Evolutionary conservation across 2,797 vertebrate genomes (phyloP), one percentile per base, ranked within the genome.

Genomic region (Rachycentron canadum): DNA sequence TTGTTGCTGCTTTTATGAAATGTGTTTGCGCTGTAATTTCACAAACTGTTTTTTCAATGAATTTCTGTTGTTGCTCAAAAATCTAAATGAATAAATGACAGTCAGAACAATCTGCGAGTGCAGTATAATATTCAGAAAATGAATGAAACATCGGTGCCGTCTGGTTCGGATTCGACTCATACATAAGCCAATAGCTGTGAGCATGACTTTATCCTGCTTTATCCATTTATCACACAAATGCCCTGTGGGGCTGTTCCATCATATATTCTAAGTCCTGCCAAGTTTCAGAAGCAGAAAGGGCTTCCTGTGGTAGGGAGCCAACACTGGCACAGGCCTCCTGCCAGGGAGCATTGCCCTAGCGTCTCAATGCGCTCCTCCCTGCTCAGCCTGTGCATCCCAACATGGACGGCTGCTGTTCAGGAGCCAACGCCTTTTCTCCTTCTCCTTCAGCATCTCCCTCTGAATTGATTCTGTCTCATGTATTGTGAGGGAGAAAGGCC

Each of bases 171-270:
- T 81, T 76, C 64, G 75, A 83, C 78, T 85, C 79, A 38, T 82
- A 16, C 82, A 83, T 80, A 87, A 88, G 79, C 88, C 85, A 69
- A 65, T 83, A 58, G 75, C 89, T 84, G 73, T 58, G 81, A 89
- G 86, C 86, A 73, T 75, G 86, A 87, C 86, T 81, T 89, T 79
- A 78, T 83, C 81, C 85, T 49, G 75, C 80, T 91, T 86, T 83
- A 90, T 84, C 86, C 87, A 86, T 90, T 90, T 85, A 90, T 91
- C 88, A 88, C 82, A 88, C 83, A 68, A 73, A 78, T 61, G 70
- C 85, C 91, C 86, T 28, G 79, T 45, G 75, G 87, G 81, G 82
- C 77, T 74, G 85, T 81, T 90, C 86, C 88, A 84, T 86, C 85
- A 63, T 86, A 73, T 72, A 86, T 73, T 83, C 84, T 57, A 16